Evolutionary conservation across 2,113 vertebrate species (phyloP), one percentile per base, ranked within the genome.

Genomic region (Acrocephalus kingi): DNA sequence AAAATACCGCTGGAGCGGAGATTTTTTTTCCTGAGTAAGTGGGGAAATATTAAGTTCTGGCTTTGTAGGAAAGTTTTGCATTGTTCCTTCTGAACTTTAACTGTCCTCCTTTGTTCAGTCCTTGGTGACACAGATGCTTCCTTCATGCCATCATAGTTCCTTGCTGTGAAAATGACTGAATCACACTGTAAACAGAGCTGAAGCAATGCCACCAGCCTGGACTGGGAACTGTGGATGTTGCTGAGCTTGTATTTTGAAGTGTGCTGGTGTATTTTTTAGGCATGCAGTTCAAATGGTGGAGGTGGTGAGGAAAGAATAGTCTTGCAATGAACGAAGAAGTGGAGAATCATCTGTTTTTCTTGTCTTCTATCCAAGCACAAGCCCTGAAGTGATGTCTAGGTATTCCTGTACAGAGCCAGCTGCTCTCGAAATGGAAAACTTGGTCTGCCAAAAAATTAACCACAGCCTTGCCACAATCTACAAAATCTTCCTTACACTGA

Each of bases 91-190:
- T 87, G 86, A 92, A 61, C 56, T 94, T 90, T 52, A 87, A 62
- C 76, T 96, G 93, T 62, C 73, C 88, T 92, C 61, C 61, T 92
- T 91, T 89, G 64, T 94, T 94, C 79, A 17, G 64, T 64, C 4
- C 1, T 52, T 52, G 85, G 45, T 96, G 91, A 71, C 91, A 92
- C 87, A 78, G 77, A 86, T 92, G 76, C 54, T 94, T 95, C 71
- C 93, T 93, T 91, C 93, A 46, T 97, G 89, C 84, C 84, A 86
- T 96, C 95, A 93, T 62, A 72, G 85, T 72, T 91, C 61, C 10
- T 13, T 91, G 84, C 74, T 83, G 73, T 95, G 92, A 90, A 90
- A 96, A 96, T 52, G 82, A 35, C 87, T 96, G 95, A 95, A 91
- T 95, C 93, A 87, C 56, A 13, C 48, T 78, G 76, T 92, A 68